A percentile compares a stretch with the other conserved stretches of the same genome.
Conservation (phyloP, 2,888 invertebrate species). For the Druceiella hillmani region DNA sequence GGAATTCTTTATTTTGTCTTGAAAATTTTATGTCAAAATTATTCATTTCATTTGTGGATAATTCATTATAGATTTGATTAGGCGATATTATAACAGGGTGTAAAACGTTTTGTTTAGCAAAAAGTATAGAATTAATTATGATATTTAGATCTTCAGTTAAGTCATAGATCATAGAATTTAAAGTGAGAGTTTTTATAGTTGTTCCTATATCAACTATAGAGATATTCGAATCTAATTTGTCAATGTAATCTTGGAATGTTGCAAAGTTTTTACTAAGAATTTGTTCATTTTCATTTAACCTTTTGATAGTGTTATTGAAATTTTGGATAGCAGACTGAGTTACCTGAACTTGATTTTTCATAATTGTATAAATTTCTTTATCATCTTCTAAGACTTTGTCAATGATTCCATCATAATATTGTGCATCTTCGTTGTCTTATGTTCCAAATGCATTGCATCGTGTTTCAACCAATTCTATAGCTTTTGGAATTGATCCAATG, state of each 20-base stretch:
- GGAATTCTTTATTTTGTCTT: too few species aligned
- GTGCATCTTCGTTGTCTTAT: slow-evolving; percentile 14
- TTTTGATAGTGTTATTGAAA: slow-evolving; percentile 16
- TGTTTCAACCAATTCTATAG: slow-evolving; percentile 4
- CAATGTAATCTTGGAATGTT: neutral
- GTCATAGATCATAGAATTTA: slow-evolving; percentile 6
- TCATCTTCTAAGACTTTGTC: slow-evolving; percentile 14
- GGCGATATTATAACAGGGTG: slow-evolving; percentile 9
- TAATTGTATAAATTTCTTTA: slow-evolving; percentile 10
- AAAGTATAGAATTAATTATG: slow-evolving; percentile 6
- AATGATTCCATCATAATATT: slow-evolving; percentile 15
- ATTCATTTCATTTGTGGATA: too few species aligned
- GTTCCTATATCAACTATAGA: neutral
- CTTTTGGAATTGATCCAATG: slow-evolving; percentile 8
- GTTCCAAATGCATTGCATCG: slow-evolving; percentile 13
- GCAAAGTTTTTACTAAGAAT: slow-evolving; percentile 5
- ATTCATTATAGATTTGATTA: too few species aligned
- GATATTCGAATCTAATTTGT: neutral
- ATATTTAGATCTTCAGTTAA: slow-evolving; percentile 9
- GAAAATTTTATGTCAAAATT: too few species aligned
- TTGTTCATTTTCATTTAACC: slow-evolving; percentile 11
- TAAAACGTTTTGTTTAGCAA: slow-evolving; percentile 11
- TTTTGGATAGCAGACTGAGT: slow-evolving; percentile 18
- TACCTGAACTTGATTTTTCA: slow-evolving; percentile 20
- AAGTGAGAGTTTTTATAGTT: neutral